Evolutionary conservation across 2,113 vertebrate genomes (phyloP), one percentile per base, ranked within the genome.

Genomic region (Ammospiza caudacuta): DNA sequence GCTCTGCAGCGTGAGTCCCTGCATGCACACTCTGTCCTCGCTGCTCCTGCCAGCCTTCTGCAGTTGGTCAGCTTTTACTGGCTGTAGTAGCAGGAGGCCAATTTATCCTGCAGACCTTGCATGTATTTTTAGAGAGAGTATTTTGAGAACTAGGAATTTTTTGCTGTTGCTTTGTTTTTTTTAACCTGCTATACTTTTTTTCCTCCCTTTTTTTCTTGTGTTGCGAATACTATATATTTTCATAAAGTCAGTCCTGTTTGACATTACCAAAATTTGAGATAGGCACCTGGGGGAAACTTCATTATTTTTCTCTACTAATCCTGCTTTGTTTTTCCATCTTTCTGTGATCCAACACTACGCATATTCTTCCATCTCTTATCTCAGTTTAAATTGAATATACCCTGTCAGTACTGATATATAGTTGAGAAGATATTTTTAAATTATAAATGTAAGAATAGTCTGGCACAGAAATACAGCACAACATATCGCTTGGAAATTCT

Each of bases 101-200:
- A 66, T 59, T 83, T 63, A 23, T 80, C 12, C 16, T 83, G 70
- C 44, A 79, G 78, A 66, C 33, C 23, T 83, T 89, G 44, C 10
- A 15, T 11, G 39, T 87, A 14, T 12, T 82, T 89, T 82, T 59
- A 52, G 33, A 72, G 58, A 68, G 4, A 31, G 18, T 35, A 70
- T 91, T 89, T 80, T 89, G 22, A 67, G 66, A 87, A 88, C 10
- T 52, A 57, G 39, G 35, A 37, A 28, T 84, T 91, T 47, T 54
- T 67, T 90, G 78, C 47, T 75, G 12, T 58, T 91, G 13, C 43
- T 85, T 87, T 63, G 31, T 0, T 5, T 78, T 75, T 88, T 91
- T 73, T 3, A 28, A 47, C 6, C 43, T 69, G 4, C 11, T 39
- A 0, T 58, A 23, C 11, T 17, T 49, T 17, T 29, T 28, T 5